phyloP scores from a whole-genome alignment of 2,113 vertebrate species.

The Larimichthys crocea region DNA sequence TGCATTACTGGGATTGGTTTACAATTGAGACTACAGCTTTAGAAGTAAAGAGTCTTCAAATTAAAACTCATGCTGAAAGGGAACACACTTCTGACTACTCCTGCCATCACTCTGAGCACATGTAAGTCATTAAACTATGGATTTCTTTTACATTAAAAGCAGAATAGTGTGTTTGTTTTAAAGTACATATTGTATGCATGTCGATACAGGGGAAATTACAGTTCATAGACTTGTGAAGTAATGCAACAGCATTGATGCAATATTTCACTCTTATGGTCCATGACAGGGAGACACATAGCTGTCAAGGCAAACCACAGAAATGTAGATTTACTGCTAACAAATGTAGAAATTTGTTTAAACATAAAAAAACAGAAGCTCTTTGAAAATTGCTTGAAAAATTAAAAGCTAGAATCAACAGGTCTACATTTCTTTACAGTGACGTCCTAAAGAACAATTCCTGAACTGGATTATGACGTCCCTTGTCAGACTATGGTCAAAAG shows the following conservation, averaged over 20 bases:
- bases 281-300: constrained; percentile 9
- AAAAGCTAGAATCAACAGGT: not conserved
- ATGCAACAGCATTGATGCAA: constrained; percentile 7
- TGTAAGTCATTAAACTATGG: constrained; percentile 86
- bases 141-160: constrained; percentile 18
- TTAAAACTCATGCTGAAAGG: constrained; percentile 84
- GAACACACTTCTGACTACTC: constrained; percentile 85
- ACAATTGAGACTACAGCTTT: constrained; percentile 50
- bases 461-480: constrained; percentile 75
- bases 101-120: constrained; percentile 76
- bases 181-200: not conserved
- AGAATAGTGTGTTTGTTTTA: constrained; percentile 21
- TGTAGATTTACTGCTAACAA: constrained; percentile 22
- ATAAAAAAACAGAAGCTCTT: constrained; percentile 18
- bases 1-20: constrained; percentile 78
- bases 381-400: constrained; percentile 3
- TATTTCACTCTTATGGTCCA: constrained; percentile 20
- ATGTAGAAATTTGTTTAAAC: not conserved
- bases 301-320: not conserved
- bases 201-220: not conserved
- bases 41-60: constrained; percentile 77
- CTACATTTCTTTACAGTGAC: constrained; percentile 75
- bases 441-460: constrained; percentile 74
- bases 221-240: not conserved
- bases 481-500: constrained; percentile 51